These are phyloP conservation scores for Agonopterix heracliana DNA, from an alignment of 2,888 invertebrate species.

Conservation along the genomic window DNA sequence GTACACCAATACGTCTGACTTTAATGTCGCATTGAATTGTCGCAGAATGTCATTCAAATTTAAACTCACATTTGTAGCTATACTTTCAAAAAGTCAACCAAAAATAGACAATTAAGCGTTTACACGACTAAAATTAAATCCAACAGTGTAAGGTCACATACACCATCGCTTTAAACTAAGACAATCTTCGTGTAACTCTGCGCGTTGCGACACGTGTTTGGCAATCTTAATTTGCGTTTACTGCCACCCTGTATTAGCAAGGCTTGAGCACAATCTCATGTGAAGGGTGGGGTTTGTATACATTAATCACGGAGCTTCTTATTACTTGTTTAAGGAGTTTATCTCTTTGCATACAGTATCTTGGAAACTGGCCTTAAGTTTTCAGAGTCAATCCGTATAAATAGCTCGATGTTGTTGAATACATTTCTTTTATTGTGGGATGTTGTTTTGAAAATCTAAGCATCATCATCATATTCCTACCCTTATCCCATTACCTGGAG, in stretches of 20 bases:
- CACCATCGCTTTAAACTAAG: conserved; percentile 5
- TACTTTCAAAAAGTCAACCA: too few relatives aligned
- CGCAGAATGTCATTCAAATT: too few relatives aligned
- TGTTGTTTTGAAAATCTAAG: too few relatives aligned
- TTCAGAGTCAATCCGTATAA: too few relatives aligned
- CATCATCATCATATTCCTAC: too few relatives aligned
- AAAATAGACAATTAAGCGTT: conserved; percentile 4
- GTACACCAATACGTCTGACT: too few relatives aligned
- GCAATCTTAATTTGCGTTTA: conserved; percentile 16
- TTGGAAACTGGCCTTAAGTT: too few relatives aligned
- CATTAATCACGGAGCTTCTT: conserved; percentile 12
- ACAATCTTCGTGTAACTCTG: conserved; percentile 7
- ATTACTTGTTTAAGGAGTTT: conserved; percentile 13
- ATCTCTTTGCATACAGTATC: background rate
- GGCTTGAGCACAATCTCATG: conserved; percentile 5
- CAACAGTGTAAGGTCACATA: background rate
- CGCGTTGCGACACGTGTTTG: conserved; percentile 12
- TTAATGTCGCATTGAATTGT: too few relatives aligned
- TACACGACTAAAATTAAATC: conserved; percentile 2
- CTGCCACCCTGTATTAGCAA: conserved; percentile 2
- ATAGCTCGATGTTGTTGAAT: too few relatives aligned
- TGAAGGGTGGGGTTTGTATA: background rate
- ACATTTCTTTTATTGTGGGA: too few relatives aligned
- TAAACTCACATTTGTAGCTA: too few relatives aligned
- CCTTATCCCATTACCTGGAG: too few relatives aligned